phyloP scores from a whole-genome alignment of 2,888 invertebrate genomes.

The Drosophila engyochracea region DNA sequence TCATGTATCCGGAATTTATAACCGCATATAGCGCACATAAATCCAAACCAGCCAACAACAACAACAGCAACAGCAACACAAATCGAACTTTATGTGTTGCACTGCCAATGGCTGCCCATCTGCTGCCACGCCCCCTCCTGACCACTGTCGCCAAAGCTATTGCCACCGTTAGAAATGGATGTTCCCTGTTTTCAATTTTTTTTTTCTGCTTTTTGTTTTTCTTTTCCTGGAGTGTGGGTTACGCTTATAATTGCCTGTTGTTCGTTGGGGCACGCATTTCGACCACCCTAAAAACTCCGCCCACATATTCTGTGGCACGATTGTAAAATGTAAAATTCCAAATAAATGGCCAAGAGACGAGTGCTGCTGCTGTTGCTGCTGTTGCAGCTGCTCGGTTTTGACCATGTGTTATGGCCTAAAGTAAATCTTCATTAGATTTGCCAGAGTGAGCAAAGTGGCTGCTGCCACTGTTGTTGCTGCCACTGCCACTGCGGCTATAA shows the following conservation, averaged over 20 bases:
- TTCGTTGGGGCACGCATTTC: slow-evolving; percentile 56
- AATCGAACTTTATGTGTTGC: slow-evolving; percentile 82
- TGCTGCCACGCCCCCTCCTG: slow-evolving; percentile 50
- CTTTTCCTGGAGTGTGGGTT: slow-evolving; percentile 20
- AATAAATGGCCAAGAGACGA: slow-evolving; percentile 75
- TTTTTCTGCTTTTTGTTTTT: not conserved
- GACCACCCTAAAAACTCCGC: slow-evolving; percentile 10
- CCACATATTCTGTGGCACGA: slow-evolving; percentile 43
- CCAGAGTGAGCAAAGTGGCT: slow-evolving; percentile 76
- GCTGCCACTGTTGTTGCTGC: slow-evolving; percentile 22
- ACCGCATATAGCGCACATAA: slow-evolving; percentile 80
- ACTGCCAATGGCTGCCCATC: slow-evolving; percentile 74
- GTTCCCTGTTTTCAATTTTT: slow-evolving; percentile 43
- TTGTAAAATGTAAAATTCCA: slow-evolving; percentile 81
- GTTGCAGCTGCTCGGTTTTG: slow-evolving; percentile 28
- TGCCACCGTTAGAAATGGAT: slow-evolving; percentile 77
- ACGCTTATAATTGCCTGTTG: slow-evolving; percentile 78
- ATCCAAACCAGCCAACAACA: slow-evolving; percentile 62
- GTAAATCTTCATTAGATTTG: slow-evolving; percentile 84
- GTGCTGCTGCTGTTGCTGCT: slow-evolving; percentile 22
- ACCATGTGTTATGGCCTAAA: slow-evolving; percentile 81
- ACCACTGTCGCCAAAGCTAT: slow-evolving; percentile 79
- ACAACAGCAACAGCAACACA: slow-evolving; percentile 49
- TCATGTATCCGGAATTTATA: slow-evolving; percentile 80
- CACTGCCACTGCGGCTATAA: slow-evolving; percentile 54